Conservation (phyloP, 2,113 vertebrate species). For the Callorhinus ursinus region DNA sequence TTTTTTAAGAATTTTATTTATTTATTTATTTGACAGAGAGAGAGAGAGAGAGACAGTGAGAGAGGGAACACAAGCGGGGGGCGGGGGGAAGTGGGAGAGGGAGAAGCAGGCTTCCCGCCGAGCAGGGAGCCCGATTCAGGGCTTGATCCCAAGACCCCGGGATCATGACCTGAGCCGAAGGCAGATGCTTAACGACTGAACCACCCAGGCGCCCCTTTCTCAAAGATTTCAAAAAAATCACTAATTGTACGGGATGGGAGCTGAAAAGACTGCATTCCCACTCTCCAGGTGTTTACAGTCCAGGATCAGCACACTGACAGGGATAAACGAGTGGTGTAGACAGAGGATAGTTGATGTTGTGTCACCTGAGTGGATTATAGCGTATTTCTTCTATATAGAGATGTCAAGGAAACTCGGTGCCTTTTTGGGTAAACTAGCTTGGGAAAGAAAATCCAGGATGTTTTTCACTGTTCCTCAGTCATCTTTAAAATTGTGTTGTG, state of each 20-base stretch:
- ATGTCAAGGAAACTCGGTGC: background rate
- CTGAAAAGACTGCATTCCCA: background rate
- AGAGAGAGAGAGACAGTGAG: background rate
- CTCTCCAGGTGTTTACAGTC: background rate
- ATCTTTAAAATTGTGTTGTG: slow-evolving; percentile 24
- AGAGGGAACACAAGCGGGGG: background rate
- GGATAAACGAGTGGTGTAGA: background rate
- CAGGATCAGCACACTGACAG: background rate
- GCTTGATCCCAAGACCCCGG: background rate
- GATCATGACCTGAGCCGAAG: background rate
- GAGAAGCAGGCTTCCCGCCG: too few relatives aligned
- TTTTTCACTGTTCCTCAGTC: slow-evolving; percentile 2
- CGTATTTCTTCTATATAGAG: background rate
- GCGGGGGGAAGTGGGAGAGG: too few relatives aligned
- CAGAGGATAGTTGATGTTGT: background rate
- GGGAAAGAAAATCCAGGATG: background rate
- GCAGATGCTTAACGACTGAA: background rate
- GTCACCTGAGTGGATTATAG: background rate
- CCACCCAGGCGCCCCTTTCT: background rate
- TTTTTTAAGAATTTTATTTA: background rate
- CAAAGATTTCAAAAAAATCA: background rate
- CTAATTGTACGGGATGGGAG: background rate
- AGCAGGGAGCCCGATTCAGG: background rate
- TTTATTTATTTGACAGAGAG: background rate
- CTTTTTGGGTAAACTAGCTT: slow-evolving; percentile 39